Evolutionary conservation across 2,797 vertebrate genomes (phyloP).

Genomic region (Clamator glandarius): DNA sequence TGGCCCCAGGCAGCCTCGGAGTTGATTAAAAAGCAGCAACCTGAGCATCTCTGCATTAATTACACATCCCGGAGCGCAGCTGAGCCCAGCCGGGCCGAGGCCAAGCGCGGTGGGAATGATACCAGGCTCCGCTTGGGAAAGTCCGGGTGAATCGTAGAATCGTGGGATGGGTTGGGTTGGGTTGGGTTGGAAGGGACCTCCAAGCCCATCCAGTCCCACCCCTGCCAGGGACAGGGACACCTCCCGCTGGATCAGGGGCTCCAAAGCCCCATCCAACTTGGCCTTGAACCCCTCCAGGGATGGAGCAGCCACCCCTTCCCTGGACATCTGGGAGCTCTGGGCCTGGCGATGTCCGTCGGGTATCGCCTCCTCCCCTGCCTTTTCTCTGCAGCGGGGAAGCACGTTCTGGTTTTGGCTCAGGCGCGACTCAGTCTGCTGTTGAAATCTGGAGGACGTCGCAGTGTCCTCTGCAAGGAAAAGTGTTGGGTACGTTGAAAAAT

Average conservation of each 20-base stretch:
- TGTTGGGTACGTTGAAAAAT: rapidly evolving
- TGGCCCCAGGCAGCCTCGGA: background rate
- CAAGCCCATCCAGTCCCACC: too few relatives aligned
- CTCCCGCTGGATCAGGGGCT: too few relatives aligned
- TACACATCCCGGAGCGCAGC: background rate
- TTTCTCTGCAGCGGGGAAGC: background rate
- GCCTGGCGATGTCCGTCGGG: rapidly evolving
- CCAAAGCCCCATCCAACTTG: too few relatives aligned
- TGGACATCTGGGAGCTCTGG: background rate
- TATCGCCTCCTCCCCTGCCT: background rate
- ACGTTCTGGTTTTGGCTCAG: background rate
- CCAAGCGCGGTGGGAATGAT: background rate
- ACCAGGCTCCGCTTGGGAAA: background rate
- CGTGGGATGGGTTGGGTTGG: too few relatives aligned
- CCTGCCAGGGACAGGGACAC: too few relatives aligned
- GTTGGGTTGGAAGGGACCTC: too few relatives aligned
- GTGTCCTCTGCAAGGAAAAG: background rate
- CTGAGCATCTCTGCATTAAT: background rate
- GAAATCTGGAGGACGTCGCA: rapidly evolving
- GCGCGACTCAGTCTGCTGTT: rapidly evolving
- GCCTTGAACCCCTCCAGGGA: too few relatives aligned
- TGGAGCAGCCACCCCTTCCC: too few relatives aligned
- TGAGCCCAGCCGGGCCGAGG: background rate
- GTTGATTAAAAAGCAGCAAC: background rate
- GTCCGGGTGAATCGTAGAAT: background rate